Evolutionary conservation across 1,140 invertebrate genomes (phyloP).

Genomic region (Aphaenogaster floridana): DNA sequence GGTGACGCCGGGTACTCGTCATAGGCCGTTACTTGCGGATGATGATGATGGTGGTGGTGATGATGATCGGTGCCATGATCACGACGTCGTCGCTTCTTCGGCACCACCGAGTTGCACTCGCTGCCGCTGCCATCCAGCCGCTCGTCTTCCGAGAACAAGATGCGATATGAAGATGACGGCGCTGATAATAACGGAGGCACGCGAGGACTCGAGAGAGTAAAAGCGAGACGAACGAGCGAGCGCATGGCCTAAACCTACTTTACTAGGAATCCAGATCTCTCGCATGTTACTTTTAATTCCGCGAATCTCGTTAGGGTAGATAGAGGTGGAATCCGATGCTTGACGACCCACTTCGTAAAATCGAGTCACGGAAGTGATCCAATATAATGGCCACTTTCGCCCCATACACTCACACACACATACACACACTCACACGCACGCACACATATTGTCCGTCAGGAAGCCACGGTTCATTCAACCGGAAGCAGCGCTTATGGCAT

Average conservation of each 20-base stretch:
- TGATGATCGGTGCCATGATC: conserved; percentile 83
- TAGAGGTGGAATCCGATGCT: not conserved
- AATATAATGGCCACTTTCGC: conserved; percentile 61
- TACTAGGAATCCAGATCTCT: conserved; percentile 29
- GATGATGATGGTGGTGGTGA: conserved; percentile 64
- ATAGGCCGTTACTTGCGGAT: conserved; percentile 81
- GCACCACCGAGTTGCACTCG: conserved; percentile 92
- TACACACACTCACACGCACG: no score
- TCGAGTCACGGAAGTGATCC: conserved; percentile 70
- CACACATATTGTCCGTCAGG: conserved; percentile 63
- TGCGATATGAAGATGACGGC: conserved; percentile 13
- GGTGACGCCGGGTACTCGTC: conserved; percentile 85
- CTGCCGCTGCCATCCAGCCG: conserved; percentile 88
- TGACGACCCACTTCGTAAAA: conserved; percentile 61
- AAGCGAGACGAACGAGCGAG: conserved; percentile 55
- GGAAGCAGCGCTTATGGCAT: conserved; percentile 80
- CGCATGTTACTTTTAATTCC: conserved; percentile 46
- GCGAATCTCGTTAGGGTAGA: conserved; percentile 24
- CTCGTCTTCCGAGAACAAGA: conserved; percentile 75
- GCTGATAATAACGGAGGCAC: not conserved
- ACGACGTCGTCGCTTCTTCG: conserved; percentile 91
- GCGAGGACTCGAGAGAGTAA: conserved; percentile 32
- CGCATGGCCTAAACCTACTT: conserved; percentile 43
- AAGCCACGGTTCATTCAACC: conserved; percentile 81
- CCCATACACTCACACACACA: conserved; percentile 12